These are phyloP conservation scores for Zaprionus capensis DNA, from an alignment of 1,140 invertebrate genomes.

Conservation along the genomic window DNA sequence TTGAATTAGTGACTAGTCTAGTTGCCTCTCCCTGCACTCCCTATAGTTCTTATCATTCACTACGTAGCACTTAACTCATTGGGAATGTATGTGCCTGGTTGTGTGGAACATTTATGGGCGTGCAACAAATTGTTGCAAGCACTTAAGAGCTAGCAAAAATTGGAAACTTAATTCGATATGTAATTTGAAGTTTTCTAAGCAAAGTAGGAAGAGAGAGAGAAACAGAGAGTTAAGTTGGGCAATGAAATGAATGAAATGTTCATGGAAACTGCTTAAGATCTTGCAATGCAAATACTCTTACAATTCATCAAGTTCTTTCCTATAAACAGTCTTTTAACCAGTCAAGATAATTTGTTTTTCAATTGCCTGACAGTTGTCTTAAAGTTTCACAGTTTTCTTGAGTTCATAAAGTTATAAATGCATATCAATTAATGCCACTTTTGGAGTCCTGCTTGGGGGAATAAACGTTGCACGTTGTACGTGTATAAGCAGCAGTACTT, in stretches of 20 bases:
- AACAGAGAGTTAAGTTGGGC: neutral
- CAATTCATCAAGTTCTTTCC: too few species aligned
- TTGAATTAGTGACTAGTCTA: conserved; percentile 61
- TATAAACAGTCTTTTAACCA: too few species aligned
- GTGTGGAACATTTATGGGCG: conserved; percentile 9
- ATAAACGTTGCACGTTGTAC: conserved; percentile 6
- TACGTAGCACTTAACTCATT: conserved; percentile 37
- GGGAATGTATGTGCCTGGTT: conserved; percentile 23
- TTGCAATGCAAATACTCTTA: too few species aligned
- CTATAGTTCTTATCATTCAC: conserved; percentile 12
- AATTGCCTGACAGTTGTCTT: neutral
- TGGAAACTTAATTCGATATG: neutral
- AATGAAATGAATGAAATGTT: neutral
- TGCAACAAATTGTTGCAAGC: conserved; percentile 28
- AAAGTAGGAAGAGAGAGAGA: neutral
- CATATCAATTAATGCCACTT: conserved; percentile 32
- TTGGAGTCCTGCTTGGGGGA: conserved; percentile 1
- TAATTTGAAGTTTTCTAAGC: neutral
- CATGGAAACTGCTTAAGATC: neutral
- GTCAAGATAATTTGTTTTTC: neutral
- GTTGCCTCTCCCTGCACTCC: neutral
- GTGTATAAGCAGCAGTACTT: conserved; percentile 36
- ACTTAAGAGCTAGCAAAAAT: conserved; percentile 5
- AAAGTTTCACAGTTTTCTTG: neutral
- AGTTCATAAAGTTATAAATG: neutral